Evolutionary conservation across 2,113 vertebrate genomes (phyloP), one percentile per base, ranked within the genome.

Genomic region (Rhinolophus sinicus): DNA sequence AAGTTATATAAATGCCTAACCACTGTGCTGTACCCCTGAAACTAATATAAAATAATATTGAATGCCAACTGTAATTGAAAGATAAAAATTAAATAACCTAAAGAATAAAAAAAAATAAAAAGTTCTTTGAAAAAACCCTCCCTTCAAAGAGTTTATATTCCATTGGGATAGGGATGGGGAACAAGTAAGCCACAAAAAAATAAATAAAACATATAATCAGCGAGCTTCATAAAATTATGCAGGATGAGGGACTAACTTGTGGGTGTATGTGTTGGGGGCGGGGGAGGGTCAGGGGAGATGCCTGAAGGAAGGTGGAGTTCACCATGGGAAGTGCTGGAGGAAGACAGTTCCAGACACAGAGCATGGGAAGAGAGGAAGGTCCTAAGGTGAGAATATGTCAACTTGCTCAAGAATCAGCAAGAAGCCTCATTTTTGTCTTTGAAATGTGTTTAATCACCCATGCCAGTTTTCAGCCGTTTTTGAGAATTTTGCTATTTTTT

Each of bases 401-500:
- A 5, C 21, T 33, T 33, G 44, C 22, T 78, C 19, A 54, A 86
- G 21, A 88, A 82, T 26, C 0, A 77, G 60, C 13, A 50, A 77
- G 58, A 85, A 38, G 8, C 33, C 19, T 7, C 35, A 8, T 72
- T 75, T 89, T 73, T 33, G 6, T 72, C 56, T 85, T 44, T 21
- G 21, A 52, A 54, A 82, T 50, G 5, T 35, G 67, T 88, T 81
- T 13, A 84, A 47, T 72, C 11, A 40, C 4, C 54, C 2, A 0
- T 35, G 33, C 12, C n/a, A 76, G 38, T 50, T 56, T 62, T 64
- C 73, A 90, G 52, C 13, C 3, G 21, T 21, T 82, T 88, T 80
- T 82, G 50, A 30, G 12, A 70, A 30, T 72, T 96, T 94, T n/a
- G 12, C 11, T 54, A 11, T 54, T n/a, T 85, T 44, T 92, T 88